phyloP scores from a whole-genome alignment of 2,888 invertebrate genomes.

The Drosophila meridionalis region DNA sequence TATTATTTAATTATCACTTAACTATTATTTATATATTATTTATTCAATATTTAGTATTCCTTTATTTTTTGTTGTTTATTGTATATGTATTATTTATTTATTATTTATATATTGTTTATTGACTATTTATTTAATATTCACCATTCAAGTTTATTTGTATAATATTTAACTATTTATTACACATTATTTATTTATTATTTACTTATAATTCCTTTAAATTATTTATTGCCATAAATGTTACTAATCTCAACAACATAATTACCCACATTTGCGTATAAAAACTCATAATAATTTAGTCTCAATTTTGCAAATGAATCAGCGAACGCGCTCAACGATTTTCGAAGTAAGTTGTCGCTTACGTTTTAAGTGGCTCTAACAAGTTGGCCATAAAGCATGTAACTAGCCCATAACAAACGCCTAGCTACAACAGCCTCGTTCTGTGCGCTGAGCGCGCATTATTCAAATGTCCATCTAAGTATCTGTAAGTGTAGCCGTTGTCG shows the following conservation, averaged over 20 bases:
- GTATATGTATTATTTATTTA: no score
- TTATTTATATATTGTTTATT: no score
- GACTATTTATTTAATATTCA: no score
- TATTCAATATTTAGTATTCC: no score
- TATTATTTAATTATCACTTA: no score
- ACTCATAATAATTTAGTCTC: not conserved
- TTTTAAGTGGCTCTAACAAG: conserved; percentile 30
- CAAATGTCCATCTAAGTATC: conserved; percentile 74
- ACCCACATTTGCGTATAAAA: not conserved
- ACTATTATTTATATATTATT: no score
- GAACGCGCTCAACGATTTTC: conserved; percentile 4
- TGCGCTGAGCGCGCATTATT: conserved; percentile 63
- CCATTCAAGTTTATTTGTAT: no score
- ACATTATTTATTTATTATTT: no score
- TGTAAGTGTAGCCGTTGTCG: conserved; percentile 29
- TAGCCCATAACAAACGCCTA: conserved; percentile 26
- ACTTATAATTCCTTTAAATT: no score
- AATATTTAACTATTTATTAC: no score
- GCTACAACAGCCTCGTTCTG: conserved; percentile 23
- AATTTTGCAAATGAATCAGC: conserved; percentile 15
- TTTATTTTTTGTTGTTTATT: no score
- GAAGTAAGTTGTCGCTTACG: conserved; percentile 39
- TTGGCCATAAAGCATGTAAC: conserved; percentile 42
- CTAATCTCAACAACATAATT: not conserved
- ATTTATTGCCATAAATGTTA: not conserved